Conservation (phyloP, 2,888 invertebrate genomes). For the Tetanocera ferruginea region DNA sequence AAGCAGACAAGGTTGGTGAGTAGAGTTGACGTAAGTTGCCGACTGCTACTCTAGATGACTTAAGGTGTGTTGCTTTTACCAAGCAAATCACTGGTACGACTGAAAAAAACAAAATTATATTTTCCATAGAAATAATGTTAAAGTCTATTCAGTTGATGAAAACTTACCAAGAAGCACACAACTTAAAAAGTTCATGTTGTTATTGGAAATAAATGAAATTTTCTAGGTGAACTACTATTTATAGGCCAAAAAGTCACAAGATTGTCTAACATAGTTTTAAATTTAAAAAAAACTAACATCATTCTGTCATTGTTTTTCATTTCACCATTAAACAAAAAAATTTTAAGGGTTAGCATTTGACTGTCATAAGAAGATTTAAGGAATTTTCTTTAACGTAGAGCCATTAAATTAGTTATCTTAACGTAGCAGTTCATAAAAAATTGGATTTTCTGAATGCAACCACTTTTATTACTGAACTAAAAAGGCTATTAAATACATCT, state of each 20-base stretch:
- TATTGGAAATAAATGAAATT: neutral
- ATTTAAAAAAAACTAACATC: neutral
- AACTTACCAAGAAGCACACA: neutral
- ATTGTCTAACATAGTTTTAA: neutral
- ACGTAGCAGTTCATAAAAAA: no score
- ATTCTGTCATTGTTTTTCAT: neutral
- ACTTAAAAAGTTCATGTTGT: neutral
- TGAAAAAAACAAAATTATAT: neutral
- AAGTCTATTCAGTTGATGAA: neutral
- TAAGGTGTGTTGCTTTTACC: neutral
- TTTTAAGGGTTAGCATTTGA: neutral
- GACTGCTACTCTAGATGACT: no score
- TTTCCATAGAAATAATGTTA: neutral
- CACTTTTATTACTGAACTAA: no score
- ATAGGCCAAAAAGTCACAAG: neutral
- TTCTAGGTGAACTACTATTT: neutral
- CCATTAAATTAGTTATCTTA: no score
- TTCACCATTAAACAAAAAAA: neutral
- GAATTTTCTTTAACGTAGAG: no score
- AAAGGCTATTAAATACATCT: no score
- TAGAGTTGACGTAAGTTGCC: conserved; percentile 11
- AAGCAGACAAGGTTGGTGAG: neutral
- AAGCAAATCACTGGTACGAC: neutral
- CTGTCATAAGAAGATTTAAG: no score
- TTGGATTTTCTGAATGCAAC: no score